These are phyloP conservation scores for Luffia ferchaultella DNA, from an alignment of 2,888 invertebrate genomes.

Conservation along the genomic window DNA sequence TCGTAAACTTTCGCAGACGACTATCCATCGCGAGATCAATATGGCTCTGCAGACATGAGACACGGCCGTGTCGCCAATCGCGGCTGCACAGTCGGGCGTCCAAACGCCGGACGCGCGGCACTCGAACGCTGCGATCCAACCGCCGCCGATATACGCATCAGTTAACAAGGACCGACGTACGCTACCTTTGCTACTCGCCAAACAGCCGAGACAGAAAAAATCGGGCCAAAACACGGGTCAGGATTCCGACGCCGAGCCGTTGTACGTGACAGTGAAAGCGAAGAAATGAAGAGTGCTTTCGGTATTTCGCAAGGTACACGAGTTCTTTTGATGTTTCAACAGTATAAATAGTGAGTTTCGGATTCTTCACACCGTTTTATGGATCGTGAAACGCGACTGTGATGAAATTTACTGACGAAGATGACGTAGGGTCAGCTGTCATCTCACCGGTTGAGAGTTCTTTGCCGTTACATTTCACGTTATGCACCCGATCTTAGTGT, in stretches of 20 bases:
- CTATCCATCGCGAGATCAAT: conserved; percentile 84
- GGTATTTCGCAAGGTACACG: conserved; percentile 60
- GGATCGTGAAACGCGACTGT: conserved; percentile 6
- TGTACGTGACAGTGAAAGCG: conserved; percentile 43
- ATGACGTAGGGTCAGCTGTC: conserved; percentile 10
- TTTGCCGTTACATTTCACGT: too few relatives aligned
- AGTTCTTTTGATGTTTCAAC: conserved; percentile 30
- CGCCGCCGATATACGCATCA: conserved; percentile 15
- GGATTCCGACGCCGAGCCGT: conserved; percentile 28
- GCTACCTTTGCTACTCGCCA: conserved; percentile 24
- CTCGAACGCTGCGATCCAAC: conserved; percentile 4
- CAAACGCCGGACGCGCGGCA: not conserved
- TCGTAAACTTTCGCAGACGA: too few relatives aligned
- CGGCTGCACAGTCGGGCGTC: too few relatives aligned
- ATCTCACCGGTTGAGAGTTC: too few relatives aligned
- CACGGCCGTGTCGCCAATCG: conserved; percentile 27
- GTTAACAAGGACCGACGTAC: conserved; percentile 13
- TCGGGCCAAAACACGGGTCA: conserved; percentile 15
- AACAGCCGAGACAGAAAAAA: conserved; percentile 9
- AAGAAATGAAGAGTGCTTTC: conserved; percentile 52
- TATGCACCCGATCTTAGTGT: too few relatives aligned
- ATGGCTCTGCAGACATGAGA: conserved; percentile 82
- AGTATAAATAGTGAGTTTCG: not conserved
- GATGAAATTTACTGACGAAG: conserved; percentile 6
- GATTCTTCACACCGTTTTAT: conserved; percentile 2